Base-by-base conservation (phyloP, 2,888 invertebrate genomes). In the Odontocerum albicorne region DNA sequence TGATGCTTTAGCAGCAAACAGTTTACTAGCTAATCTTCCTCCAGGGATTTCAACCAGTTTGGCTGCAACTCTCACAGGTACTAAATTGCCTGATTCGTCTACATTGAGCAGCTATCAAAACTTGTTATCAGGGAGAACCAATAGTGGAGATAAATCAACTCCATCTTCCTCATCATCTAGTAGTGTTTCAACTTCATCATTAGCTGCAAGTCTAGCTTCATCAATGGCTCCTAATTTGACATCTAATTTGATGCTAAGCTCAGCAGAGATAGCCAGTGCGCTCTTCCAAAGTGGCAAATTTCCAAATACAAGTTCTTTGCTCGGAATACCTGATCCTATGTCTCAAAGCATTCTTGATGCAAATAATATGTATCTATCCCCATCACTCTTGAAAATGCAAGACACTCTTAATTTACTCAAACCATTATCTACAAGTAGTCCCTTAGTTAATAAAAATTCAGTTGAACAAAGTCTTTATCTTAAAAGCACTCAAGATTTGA, bases 291-390 rank as follows among this genome's bases (percentile, higher is more conserved):
- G 83, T 1, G 84, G 82, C 38, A 84, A 83, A 68, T 84, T 83
- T 66, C 83, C 84, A 2, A 81, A 79, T 62, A 79, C 81, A 10
- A 81, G 80, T 15, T 69, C 79, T 38, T 74, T 86, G 47, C 71
- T 86, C 27, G 83, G 83, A 3, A 83, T 87, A 63, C 86, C 88
- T 0, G 90, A 90, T 70, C 87, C 89, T 0, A 80, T 90, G 74
- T 85, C 88, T 0, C 87, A 88, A 66, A 83, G 87, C 8, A 87
- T 87, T 20, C 72, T 89, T 61, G 85, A 87, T 6, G 86, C 89
- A 1, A 87, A 87, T 64, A 90, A 89, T 66, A 86, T 90, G 79
- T 91, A 90, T 62, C 76, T 90, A 64, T 83, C 88, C 4, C 88
- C 88, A 13, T 85, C 86, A 27, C 69, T 87, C 56, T 78, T 88